Evolutionary conservation across 2,888 invertebrate species (phyloP).

Genomic region (Cephalotes varians): DNA sequence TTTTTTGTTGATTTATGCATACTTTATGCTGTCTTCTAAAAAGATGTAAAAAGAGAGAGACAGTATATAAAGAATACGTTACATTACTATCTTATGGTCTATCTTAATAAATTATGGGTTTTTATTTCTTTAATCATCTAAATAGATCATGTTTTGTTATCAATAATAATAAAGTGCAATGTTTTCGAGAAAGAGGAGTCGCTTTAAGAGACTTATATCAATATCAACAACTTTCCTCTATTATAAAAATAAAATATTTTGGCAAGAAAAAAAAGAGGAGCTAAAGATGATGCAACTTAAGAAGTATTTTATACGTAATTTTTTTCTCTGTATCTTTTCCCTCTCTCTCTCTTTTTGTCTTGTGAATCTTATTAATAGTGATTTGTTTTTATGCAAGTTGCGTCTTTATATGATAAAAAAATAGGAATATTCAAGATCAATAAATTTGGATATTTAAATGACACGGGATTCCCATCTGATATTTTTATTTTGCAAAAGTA

Average conservation of each 20-base stretch:
- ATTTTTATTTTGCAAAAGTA: neutral
- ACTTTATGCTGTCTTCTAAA: too few relatives aligned
- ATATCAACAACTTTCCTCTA: too few relatives aligned
- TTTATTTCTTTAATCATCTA: too few relatives aligned
- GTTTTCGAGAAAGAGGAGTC: too few relatives aligned
- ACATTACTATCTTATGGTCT: too few relatives aligned
- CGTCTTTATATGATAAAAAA: neutral
- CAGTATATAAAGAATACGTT: too few relatives aligned
- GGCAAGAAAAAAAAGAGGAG: neutral
- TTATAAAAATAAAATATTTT: neutral
- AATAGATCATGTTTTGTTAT: too few relatives aligned
- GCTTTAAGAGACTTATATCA: too few relatives aligned
- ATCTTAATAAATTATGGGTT: too few relatives aligned
- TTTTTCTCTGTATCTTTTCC: neutral
- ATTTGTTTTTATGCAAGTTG: neutral
- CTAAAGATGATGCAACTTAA: neutral
- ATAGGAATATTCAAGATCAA: neutral
- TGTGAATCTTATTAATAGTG: neutral
- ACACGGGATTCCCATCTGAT: neutral
- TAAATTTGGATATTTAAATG: constrained; percentile 16
- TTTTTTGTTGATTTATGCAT: too few relatives aligned
- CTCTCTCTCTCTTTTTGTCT: neutral
- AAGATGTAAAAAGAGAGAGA: too few relatives aligned
- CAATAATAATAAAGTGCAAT: too few relatives aligned
- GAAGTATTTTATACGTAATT: neutral